Base-by-base conservation (phyloP, 1,140 invertebrate genomes). In the Uloborus diversus region DNA sequence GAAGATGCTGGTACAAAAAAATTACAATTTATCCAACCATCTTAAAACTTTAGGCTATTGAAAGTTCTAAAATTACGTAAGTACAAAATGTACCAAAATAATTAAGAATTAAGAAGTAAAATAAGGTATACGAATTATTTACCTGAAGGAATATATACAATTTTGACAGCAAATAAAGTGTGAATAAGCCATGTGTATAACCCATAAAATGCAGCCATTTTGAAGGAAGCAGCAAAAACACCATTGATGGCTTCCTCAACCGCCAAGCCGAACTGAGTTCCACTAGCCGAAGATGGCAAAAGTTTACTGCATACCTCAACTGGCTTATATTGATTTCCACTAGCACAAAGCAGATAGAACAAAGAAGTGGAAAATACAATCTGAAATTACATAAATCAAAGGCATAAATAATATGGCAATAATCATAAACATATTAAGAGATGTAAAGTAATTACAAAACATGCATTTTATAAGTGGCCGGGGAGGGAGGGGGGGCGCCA, bases 161-260 rank as follows among this genome's bases (percentile, higher is more conserved):
- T 94, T 85, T 96, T 94, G 0, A 97, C 93, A 82, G 94, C 93
- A 86, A 99, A 99, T 2, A 99, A 86, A 82, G 95, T 96, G 85
- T 99, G 97, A 59, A 97, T 94, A 33, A 99, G 91, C 95, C 97
- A 99, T 0, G 97, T 99, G 91, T 97, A 99, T 71, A 99, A 88
- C 0, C 96, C 97, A 86, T 99, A 99, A 88, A 99, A 99, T 0
- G 94, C 90, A 3, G 96, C 94, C 90, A 99, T 96, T 88, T 99
- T 99, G 79, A 98, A 94, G 1, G 96, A 97, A 0, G 96, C 96
- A 53, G 94, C 91, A 85, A 99, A 96, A 3, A 99, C 94, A 42
- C 91, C 89, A 57, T 90, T 91, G n/a, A 93, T 89, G 1, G 91
- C 91, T 82, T 90, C 89, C 83, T 92, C 90, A 3, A 82, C 81